Evolutionary conservation across 2,888 invertebrate species (phyloP).

Genomic region (Tubulanus polymorphus): DNA sequence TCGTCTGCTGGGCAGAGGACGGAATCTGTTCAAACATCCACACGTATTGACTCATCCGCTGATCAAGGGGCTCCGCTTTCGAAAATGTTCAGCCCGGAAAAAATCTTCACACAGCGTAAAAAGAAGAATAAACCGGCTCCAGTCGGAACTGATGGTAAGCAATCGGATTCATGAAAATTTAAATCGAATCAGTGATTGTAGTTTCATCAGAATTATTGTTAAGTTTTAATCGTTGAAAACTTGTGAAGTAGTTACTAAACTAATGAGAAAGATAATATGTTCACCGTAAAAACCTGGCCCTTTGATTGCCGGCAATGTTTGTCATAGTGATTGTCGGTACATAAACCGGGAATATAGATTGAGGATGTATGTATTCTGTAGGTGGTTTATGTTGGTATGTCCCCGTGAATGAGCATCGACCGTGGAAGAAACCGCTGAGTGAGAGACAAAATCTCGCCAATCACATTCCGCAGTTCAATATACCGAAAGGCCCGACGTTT

Average conservation of each 20-base stretch:
- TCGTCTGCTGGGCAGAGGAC: no score
- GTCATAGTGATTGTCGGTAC: no score
- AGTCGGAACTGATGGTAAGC: neutral
- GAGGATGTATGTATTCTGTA: slow-evolving; percentile 4
- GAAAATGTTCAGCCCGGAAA: neutral
- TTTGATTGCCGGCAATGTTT: no score
- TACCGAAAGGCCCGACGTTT: neutral
- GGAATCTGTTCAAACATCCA: neutral
- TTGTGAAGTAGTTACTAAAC: no score
- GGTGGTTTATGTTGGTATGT: slow-evolving; percentile 34
- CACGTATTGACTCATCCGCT: no score
- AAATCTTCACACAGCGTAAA: neutral
- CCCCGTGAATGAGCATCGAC: slow-evolving; percentile 28
- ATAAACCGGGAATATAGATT: no score
- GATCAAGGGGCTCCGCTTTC: neutral
- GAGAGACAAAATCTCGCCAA: slow-evolving; percentile 35
- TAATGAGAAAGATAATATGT: no score
- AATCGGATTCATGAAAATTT: no score
- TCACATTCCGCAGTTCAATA: neutral
- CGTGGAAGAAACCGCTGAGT: slow-evolving; percentile 33
- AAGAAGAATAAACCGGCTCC: neutral
- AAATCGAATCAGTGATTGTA: no score
- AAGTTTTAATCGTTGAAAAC: no score
- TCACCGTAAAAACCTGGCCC: no score
- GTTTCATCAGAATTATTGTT: no score